phyloP scores from a whole-genome alignment of 1,140 invertebrate species.

The Cryptotermes secundus region DNA sequence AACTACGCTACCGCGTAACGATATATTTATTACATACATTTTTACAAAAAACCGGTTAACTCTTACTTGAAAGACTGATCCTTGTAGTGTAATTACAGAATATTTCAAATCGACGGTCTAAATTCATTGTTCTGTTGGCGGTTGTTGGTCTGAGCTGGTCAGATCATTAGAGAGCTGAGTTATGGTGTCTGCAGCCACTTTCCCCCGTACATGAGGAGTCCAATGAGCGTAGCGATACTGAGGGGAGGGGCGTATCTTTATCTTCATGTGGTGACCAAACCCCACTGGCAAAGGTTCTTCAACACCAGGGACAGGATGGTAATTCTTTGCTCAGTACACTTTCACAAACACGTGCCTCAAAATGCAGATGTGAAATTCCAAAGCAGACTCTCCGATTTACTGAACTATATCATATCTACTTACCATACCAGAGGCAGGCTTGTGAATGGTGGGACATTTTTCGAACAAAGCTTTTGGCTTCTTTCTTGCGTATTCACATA shows the following conservation, averaged over 20 bases:
- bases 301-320: not conserved
- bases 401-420: too few relatives aligned
- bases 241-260: not conserved
- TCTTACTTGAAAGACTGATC: too few relatives aligned
- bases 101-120: too few relatives aligned
- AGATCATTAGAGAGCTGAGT: not conserved
- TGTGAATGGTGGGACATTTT: not conserved
- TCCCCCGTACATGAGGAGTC: not conserved
- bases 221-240: not conserved
- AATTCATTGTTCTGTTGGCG: too few relatives aligned
- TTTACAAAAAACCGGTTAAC: too few relatives aligned
- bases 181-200: not conserved
- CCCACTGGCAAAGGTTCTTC: not conserved
- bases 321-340: not conserved
- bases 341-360: not conserved
- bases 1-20: too few relatives aligned
- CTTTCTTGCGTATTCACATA: too few relatives aligned
- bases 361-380: not conserved
- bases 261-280: not conserved
- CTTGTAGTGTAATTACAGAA: too few relatives aligned
- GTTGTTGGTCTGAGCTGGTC: not conserved
- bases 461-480: too few relatives aligned
- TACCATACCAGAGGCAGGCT: not conserved
- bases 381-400: too few relatives aligned
- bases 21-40: too few relatives aligned